Evolutionary conservation across 2,797 vertebrate species (phyloP).

Genomic region (Tarsius wallacei): DNA sequence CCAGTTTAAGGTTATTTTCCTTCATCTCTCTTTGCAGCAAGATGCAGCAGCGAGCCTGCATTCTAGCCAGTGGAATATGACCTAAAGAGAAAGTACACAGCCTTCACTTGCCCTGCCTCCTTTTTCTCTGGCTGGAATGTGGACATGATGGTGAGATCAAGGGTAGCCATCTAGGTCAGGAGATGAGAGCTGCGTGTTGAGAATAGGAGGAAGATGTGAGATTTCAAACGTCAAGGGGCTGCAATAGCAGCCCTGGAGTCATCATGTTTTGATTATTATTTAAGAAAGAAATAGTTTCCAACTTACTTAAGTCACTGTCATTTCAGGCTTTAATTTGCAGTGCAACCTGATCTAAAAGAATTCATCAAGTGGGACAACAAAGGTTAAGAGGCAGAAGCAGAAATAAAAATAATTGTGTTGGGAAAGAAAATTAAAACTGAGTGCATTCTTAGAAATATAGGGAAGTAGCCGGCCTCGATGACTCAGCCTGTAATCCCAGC

Average conservation of each 20-base stretch:
- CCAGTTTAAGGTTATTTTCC: not conserved
- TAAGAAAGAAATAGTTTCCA: not conserved
- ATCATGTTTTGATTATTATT: not conserved
- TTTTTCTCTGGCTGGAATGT: not conserved
- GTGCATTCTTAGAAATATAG: not conserved
- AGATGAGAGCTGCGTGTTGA: not conserved
- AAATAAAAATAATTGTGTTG: not conserved
- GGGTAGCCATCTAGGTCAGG: not conserved
- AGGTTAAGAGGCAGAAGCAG: conserved; percentile 44
- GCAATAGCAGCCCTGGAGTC: not conserved
- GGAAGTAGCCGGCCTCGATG: not conserved
- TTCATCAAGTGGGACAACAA: not conserved
- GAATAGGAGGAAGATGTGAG: not conserved
- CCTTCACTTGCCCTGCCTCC: not conserved
- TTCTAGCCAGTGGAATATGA: not conserved
- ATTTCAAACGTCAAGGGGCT: not conserved
- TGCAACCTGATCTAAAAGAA: not conserved
- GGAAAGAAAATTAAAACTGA: not conserved
- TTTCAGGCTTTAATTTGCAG: not conserved
- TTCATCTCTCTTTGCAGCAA: not conserved
- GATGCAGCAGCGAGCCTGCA: not conserved
- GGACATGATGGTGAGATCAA: not conserved
- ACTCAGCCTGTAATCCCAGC: too few relatives aligned
- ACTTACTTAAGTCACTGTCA: not conserved
- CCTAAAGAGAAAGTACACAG: not conserved